phyloP scores from a whole-genome alignment of 2,797 vertebrate species.

The Enteromius trimaculatus region DNA sequence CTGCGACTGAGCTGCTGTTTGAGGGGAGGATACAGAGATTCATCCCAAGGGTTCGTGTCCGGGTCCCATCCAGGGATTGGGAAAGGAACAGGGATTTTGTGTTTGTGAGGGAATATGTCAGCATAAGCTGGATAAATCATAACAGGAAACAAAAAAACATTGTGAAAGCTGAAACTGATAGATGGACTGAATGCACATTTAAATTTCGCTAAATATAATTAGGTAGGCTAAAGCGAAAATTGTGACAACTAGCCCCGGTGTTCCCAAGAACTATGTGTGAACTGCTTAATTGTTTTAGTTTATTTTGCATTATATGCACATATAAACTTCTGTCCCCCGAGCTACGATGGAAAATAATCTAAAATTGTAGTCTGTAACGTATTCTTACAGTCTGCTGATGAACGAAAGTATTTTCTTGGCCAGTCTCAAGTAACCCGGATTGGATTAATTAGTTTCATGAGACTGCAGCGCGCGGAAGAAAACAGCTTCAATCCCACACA shows the following conservation, averaged over 20 bases:
- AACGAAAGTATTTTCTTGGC: constrained; percentile 37
- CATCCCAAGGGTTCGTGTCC: constrained; percentile 88
- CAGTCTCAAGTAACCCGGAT: not conserved
- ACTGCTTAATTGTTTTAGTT: not conserved
- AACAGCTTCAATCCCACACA: not conserved
- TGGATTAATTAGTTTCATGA: constrained; percentile 58
- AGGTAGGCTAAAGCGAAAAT: not conserved
- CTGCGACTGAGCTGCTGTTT: constrained; percentile 59
- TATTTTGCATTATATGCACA: not conserved
- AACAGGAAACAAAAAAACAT: not conserved
- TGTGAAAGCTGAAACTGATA: not conserved
- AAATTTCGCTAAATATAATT: not conserved
- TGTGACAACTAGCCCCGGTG: not conserved
- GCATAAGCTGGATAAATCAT: constrained; percentile 74
- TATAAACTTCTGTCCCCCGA: not conserved
- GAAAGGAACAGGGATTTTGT: constrained; percentile 71
- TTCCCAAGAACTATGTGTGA: not conserved
- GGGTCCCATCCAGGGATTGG: constrained; percentile 85
- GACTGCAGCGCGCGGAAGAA: constrained; percentile 41
- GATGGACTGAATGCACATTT: not conserved
- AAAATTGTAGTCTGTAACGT: not conserved
- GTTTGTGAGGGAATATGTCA: constrained; percentile 82
- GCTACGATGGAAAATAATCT: not conserved
- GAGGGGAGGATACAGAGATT: constrained; percentile 86
- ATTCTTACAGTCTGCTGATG: not conserved